Conservation (phyloP, 1,140 invertebrate genomes). For the Galendromus occidentalis region DNA sequence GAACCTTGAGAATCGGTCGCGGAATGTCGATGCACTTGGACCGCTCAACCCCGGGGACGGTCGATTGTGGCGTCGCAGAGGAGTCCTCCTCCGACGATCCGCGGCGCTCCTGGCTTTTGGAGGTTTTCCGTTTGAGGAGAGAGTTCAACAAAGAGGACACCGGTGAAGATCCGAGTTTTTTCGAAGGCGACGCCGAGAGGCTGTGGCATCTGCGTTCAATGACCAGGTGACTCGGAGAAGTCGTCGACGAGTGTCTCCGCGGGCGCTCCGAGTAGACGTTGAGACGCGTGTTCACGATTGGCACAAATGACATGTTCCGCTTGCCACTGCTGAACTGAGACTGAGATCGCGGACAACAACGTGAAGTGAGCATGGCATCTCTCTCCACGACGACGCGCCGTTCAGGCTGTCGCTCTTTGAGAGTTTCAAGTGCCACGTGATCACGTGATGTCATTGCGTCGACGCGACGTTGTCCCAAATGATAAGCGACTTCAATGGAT, state of each 20-base stretch:
- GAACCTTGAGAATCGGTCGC: background rate
- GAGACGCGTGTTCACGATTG: background rate
- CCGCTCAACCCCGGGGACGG: background rate
- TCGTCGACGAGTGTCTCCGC: background rate
- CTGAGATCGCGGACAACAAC: background rate
- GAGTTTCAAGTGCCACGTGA: conserved; percentile 7
- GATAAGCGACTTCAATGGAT: background rate
- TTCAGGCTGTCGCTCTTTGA: background rate
- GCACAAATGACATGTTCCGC: conserved; percentile 3
- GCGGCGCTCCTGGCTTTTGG: background rate
- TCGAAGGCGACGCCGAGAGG: background rate
- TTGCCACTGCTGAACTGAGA: background rate
- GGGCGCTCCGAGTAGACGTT: background rate
- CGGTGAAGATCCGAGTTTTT: background rate
- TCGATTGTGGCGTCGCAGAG: background rate
- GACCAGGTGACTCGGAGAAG: background rate
- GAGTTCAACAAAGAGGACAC: background rate
- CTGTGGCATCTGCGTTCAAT: background rate
- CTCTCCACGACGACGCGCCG: background rate
- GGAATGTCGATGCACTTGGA: background rate
- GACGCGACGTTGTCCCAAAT: background rate
- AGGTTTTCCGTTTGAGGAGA: background rate
- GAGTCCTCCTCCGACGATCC: background rate
- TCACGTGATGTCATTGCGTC: background rate
- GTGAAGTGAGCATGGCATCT: background rate